Base-by-base conservation (phyloP, 2,888 invertebrate species). In the Chorisops tibialis region DNA sequence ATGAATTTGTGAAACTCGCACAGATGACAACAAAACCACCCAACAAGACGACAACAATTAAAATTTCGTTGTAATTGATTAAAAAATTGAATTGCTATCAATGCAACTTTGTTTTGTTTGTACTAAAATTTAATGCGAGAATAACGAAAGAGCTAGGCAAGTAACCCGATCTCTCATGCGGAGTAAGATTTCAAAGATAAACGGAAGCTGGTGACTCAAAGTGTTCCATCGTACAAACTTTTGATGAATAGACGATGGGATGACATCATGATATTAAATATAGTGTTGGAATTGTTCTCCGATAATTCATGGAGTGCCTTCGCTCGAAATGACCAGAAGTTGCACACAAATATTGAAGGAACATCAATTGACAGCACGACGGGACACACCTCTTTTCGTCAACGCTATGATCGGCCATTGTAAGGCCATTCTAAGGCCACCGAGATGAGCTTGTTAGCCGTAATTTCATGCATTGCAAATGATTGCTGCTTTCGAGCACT, bases 1-100 rank as follows among this genome's bases (percentile, higher is more conserved):
- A 52, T 59, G 63, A 63, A 51, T 63, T 56, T 63, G 51, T 48
- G 47, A 63, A 59, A 59, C 21, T 58, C 14, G 38, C 35, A 19
- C 50, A 51, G 51, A 45, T 51, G 45, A 61, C 51, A 19, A 38
- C 38, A 47, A 47, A 52, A 59, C 63, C 63, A 59, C 63, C 63
- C 59, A 63, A 51, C 38, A 47, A 43, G 56, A 14, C 16, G 22
- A 30, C 22, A 24, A 22, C 14, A 43, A 35, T n/a, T 1, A 30
- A 30, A 30, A 30, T 30, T 30, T 7, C 30, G 9, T 30, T 30
- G 30, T 30, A 30, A 30, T 30, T 2, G 30, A 30, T 7, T 5
- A 30, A 30, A 30, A 30, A 7, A 2, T 30, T 30, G 30, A 9
- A 30, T 30, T 30, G 5, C 30, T 30, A 5, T 30, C 30, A 30